phyloP scores from a whole-genome alignment of 2,113 vertebrate genomes.

The Tapirus terrestris region DNA sequence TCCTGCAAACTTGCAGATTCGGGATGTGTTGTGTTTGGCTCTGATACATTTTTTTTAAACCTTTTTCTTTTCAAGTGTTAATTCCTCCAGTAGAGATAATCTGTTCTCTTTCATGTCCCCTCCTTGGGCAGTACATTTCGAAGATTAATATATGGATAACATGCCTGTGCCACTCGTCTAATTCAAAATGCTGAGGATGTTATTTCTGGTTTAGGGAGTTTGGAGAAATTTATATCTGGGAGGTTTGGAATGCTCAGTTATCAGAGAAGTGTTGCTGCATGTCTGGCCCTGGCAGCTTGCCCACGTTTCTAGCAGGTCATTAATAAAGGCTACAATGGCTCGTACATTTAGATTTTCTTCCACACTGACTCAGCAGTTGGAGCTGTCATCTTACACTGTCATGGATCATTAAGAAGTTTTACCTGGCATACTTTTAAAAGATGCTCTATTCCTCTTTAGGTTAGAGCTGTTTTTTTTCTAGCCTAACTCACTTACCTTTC shows the following conservation, averaged over 20 bases:
- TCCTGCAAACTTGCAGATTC: not conserved
- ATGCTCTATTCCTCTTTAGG: constrained; percentile 46
- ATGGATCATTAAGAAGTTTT: constrained; percentile 59
- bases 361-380: not conserved
- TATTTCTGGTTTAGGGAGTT: constrained; percentile 57
- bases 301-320: not conserved
- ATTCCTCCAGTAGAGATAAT: constrained; percentile 61
- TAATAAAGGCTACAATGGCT: constrained; percentile 58
- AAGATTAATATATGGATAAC: constrained; percentile 61
- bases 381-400: not conserved
- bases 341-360: constrained; percentile 28
- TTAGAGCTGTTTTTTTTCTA: constrained; percentile 39
- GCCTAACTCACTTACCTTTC: constrained; percentile 44
- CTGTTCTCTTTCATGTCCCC: constrained; percentile 50
- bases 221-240: constrained; percentile 36
- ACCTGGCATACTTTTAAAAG: constrained; percentile 40
- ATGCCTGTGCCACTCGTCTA: constrained; percentile 25
- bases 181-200: constrained; percentile 66
- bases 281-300: constrained; percentile 12
- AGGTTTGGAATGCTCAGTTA: not conserved
- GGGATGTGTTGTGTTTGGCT: constrained; percentile 28
- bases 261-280: constrained; percentile 8
- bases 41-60: constrained; percentile 4
- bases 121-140: constrained; percentile 47
- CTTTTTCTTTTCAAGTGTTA: constrained; percentile 54